Percentiles rank a stretch among this genome's conserved stretches.
Conservation (phyloP, 2,888 invertebrate genomes). For the Lobophora halterata region DNA sequence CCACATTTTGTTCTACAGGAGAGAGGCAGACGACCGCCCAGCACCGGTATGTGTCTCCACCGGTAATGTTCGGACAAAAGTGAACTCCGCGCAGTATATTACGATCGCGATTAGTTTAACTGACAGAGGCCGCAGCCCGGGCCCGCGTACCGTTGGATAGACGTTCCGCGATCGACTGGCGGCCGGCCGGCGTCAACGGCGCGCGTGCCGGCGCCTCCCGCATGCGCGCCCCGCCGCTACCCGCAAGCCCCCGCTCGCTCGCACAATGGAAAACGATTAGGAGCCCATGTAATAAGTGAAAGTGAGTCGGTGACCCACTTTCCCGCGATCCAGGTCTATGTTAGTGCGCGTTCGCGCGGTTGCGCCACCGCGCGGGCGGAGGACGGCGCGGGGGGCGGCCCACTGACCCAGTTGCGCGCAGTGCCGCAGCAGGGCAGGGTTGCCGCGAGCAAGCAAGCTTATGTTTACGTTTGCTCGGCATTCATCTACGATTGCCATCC, state of each 20-base stretch:
- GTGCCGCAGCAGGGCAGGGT: conserved; percentile 82
- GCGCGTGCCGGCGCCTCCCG: conserved; percentile 79
- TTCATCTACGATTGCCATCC: conserved; percentile 47
- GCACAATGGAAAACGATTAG: conserved; percentile 87
- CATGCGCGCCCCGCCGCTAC: conserved; percentile 74
- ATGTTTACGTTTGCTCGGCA: conserved; percentile 72
- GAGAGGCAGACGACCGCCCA: conserved; percentile 42
- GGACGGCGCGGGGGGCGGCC: conserved; percentile 83
- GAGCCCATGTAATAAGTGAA: conserved; percentile 93
- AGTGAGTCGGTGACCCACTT: conserved; percentile 95
- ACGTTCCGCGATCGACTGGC: conserved; percentile 77
- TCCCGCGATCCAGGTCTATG: conserved; percentile 96
- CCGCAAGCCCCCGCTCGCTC: conserved; percentile 79
- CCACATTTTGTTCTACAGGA: conserved; percentile 68
- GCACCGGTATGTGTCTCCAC: conserved; percentile 45
- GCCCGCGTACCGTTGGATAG: conserved; percentile 62
- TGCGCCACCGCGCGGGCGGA: conserved; percentile 79
- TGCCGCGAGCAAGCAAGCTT: conserved; percentile 69
- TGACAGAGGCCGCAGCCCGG: conserved; percentile 50
- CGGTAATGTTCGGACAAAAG: conserved; percentile 45
- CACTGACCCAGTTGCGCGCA: conserved; percentile 91
- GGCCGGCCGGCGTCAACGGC: conserved; percentile 73
- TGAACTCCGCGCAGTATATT: conserved; percentile 63
- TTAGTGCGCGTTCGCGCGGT: conserved; percentile 83
- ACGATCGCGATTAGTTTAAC: conserved; percentile 59